A percentile compares a stretch with the other conserved stretches of the same genome.
phyloP scores from a whole-genome alignment of 2,113 vertebrate species.

The Xenus cinereus region DNA sequence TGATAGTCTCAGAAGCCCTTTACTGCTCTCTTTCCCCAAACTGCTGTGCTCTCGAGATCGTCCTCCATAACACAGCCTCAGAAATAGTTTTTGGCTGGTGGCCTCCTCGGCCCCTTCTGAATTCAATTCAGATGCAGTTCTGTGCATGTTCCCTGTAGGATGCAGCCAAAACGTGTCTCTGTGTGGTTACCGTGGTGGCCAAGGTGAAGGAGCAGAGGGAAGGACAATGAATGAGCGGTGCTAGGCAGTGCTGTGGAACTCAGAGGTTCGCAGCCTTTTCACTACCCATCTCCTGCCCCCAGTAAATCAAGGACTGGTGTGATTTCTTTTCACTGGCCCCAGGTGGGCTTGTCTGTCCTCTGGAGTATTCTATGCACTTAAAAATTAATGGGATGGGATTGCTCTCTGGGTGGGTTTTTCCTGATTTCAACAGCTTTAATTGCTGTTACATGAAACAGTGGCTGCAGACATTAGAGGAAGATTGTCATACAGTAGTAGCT shows the following conservation, averaged over 20 bases:
- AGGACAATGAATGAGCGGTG: not conserved
- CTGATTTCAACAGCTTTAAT: slow-evolving; percentile 30
- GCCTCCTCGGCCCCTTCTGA: not conserved
- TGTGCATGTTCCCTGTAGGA: not conserved
- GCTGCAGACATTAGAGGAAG: slow-evolving; percentile 8
- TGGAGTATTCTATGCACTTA: not conserved
- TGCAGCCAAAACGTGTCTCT: not conserved
- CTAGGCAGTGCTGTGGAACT: not conserved
- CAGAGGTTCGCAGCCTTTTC: not conserved
- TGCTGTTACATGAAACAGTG: slow-evolving; percentile 42
- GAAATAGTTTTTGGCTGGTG: not conserved
- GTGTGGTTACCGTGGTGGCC: not conserved
- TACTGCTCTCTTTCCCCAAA: not conserved
- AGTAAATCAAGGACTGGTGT: not conserved
- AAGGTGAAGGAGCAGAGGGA: not conserved
- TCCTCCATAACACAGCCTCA: not conserved
- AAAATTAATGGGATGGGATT: not conserved
- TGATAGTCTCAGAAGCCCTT: not conserved
- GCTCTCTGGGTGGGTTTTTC: slow-evolving; percentile 16
- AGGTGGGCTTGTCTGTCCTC: not conserved
- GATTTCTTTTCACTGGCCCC: not conserved
- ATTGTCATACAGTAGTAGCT: slow-evolving; percentile 6
- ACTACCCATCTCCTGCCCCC: not conserved
- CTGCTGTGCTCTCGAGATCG: not conserved
- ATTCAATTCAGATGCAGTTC: not conserved